These are phyloP conservation scores for Drosophila tani DNA, from an alignment of 1,140 invertebrate species.

Conservation along the genomic window DNA sequence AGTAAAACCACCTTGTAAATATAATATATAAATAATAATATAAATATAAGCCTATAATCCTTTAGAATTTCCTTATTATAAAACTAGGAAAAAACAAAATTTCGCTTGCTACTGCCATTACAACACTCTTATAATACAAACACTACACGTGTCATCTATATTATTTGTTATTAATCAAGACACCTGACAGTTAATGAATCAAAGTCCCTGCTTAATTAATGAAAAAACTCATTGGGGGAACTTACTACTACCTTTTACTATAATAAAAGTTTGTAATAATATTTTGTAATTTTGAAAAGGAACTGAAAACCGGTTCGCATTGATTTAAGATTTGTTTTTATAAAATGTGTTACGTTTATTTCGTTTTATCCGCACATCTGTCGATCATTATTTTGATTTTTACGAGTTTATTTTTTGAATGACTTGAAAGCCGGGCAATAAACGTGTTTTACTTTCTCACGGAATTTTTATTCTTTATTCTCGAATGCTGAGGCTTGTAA, in stretches of 20 bases:
- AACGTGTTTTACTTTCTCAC: constrained; percentile 35
- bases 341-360: constrained; percentile 16
- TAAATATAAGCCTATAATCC: too few species aligned
- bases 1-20: too few species aligned
- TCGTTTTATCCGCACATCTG: neutral
- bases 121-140: neutral
- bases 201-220: neutral
- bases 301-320: constrained; percentile 1
- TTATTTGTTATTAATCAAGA: neutral
- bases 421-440: constrained; percentile 6
- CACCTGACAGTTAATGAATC: neutral
- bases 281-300: neutral
- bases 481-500: constrained; percentile 5
- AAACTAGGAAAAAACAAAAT: neutral
- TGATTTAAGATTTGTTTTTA: constrained; percentile 22
- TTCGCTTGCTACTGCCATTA: neutral
- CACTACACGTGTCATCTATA: too few species aligned
- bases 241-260: neutral
- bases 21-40: too few species aligned
- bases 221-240: neutral
- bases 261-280: neutral
- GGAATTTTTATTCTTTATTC: constrained; percentile 1
- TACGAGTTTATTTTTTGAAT: too few species aligned
- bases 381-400: neutral
- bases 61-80: neutral